Percentiles rank a stretch among this genome's conserved stretches.
These are phyloP conservation scores for Lampris megalopsis DNA, from an alignment of 2,113 vertebrate genomes.

Conservation along the genomic window DNA sequence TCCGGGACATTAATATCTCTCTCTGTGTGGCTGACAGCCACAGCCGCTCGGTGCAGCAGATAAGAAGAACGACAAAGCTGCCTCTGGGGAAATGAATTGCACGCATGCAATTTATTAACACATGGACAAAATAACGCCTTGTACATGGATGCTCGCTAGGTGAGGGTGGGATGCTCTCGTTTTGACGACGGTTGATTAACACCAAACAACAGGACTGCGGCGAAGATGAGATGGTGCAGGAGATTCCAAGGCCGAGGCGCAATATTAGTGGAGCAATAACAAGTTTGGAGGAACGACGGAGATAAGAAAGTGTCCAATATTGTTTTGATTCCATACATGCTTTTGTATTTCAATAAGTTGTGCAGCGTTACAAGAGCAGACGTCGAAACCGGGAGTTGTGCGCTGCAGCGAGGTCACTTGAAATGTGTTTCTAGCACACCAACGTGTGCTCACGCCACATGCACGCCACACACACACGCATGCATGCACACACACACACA, in stretches of 20 bases:
- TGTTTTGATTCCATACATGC: too few relatives aligned
- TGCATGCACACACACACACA: too few relatives aligned
- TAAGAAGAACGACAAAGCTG: slow-evolving; percentile 73
- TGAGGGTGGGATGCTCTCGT: slow-evolving; percentile 33
- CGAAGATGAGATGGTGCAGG: slow-evolving; percentile 30
- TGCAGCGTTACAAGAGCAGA: too few relatives aligned
- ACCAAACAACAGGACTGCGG: slow-evolving; percentile 37
- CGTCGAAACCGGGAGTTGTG: too few relatives aligned
- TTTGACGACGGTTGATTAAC: slow-evolving; percentile 71
- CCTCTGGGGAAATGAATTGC: slow-evolving; percentile 72
- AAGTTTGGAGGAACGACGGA: slow-evolving; percentile 8
- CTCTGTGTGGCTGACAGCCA: slow-evolving; percentile 65
- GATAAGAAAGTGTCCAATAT: neutral
- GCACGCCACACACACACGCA: too few relatives aligned
- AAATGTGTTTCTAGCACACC: too few relatives aligned
- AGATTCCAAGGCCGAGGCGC: slow-evolving; percentile 16
- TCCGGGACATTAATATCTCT: slow-evolving; percentile 80
- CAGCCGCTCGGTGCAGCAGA: slow-evolving; percentile 55
- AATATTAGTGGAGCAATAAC: neutral
- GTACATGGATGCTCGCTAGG: slow-evolving; percentile 65
- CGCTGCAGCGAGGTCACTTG: too few relatives aligned
- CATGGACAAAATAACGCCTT: slow-evolving; percentile 64
- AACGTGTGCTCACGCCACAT: too few relatives aligned
- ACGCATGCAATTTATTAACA: slow-evolving; percentile 74
- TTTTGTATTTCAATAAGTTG: too few relatives aligned